Conservation (phyloP, 92 coral and sea anemone species). For the Phenganax marumi region DNA sequence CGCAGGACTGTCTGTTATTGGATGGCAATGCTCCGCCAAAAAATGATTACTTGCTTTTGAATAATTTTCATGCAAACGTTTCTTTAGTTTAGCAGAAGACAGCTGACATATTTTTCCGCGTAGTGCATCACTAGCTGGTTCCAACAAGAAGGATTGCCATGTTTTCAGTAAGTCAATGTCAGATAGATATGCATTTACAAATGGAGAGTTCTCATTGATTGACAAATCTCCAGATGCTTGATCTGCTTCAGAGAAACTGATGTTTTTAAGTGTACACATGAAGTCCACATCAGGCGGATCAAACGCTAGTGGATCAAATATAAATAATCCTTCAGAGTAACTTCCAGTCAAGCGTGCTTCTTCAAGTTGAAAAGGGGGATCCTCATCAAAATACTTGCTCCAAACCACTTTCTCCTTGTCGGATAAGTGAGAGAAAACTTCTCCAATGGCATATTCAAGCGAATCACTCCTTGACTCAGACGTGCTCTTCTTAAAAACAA, state of each 20-base stretch:
- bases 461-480: neutral
- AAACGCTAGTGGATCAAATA: conserved; percentile 10
- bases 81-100: neutral
- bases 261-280: conserved; percentile 14
- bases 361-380: conserved; percentile 12
- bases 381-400: neutral
- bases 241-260: conserved; percentile 7
- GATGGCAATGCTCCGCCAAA: neutral
- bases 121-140: conserved; percentile 8
- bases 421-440: neutral
- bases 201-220: conserved; percentile 4
- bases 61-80: conserved; percentile 1
- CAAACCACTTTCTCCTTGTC: neutral
- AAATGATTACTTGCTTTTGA: neutral
- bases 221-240: conserved; percentile 7
- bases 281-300: conserved; percentile 17
- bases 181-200: conserved; percentile 7
- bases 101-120: conserved; percentile 10
- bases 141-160: neutral
- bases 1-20: conserved; percentile 9
- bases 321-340: neutral
- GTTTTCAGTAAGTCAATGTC: neutral
- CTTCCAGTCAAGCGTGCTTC: neutral
- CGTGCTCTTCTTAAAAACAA: neutral
- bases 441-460: neutral